Percentiles rank a stretch among this genome's conserved stretches.
Evolutionary conservation across 2,113 vertebrate species (phyloP).

Genomic region (Podocnemis expansa): DNA sequence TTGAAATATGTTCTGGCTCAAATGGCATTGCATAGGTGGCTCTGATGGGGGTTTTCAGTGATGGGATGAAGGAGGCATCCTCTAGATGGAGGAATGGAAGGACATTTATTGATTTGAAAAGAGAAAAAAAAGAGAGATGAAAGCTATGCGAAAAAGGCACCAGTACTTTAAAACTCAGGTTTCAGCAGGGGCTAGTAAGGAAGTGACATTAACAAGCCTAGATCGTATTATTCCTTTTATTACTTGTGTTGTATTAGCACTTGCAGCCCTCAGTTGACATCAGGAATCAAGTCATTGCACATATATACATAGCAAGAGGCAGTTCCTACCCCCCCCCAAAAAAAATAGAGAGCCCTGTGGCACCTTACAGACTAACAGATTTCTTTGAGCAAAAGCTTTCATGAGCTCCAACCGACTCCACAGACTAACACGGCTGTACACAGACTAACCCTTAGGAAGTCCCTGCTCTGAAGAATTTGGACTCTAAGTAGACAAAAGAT

Average conservation of each 20-base stretch:
- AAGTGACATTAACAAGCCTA: slow-evolving; percentile 38
- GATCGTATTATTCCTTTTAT: not conserved
- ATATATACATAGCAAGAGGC: not conserved
- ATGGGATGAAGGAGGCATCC: slow-evolving; percentile 54
- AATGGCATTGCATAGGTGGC: slow-evolving; percentile 58
- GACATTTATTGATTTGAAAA: slow-evolving; percentile 51
- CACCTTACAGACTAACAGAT: no score
- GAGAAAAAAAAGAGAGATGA: slow-evolving; percentile 42
- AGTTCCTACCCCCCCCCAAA: no score
- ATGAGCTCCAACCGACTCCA: no score
- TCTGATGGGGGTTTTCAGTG: slow-evolving; percentile 47
- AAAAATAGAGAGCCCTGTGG: no score
- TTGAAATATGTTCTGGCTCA: slow-evolving; percentile 59
- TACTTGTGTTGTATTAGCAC: not conserved
- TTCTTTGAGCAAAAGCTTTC: no score
- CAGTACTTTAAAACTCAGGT: slow-evolving; percentile 34
- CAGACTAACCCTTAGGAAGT: no score
- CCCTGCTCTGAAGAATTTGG: not conserved
- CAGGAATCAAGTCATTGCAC: not conserved
- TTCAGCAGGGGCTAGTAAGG: slow-evolving; percentile 34
- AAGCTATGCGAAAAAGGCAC: slow-evolving; percentile 53
- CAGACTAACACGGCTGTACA: no score
- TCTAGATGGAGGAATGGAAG: slow-evolving; percentile 45
- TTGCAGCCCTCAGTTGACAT: not conserved
- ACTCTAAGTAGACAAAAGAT: not conserved